phyloP scores from a whole-genome alignment of 2,888 invertebrate genomes.

The Acleris sparsana region DNA sequence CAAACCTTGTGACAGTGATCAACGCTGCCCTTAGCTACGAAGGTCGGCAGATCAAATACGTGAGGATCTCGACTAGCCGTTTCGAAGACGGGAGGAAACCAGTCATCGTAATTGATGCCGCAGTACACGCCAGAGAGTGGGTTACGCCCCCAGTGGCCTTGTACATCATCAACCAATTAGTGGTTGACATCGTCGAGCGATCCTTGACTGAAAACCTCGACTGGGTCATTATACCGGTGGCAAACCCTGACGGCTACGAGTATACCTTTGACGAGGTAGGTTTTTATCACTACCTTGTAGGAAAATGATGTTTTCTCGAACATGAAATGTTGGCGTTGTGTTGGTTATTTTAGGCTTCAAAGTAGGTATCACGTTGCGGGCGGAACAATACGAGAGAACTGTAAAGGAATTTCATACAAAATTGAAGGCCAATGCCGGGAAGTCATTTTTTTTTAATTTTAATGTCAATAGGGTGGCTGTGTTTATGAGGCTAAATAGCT shows the following conservation, averaged over 20 bases:
- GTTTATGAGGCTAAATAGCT: no score
- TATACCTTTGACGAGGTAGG: slow-evolving; percentile 81
- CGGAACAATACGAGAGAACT: no score
- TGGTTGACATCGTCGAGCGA: slow-evolving; percentile 78
- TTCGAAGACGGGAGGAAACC: slow-evolving; percentile 77
- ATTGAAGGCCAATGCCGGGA: no score
- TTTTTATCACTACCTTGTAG: slow-evolving; percentile 5
- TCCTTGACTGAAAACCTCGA: slow-evolving; percentile 83
- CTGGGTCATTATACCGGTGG: slow-evolving; percentile 86
- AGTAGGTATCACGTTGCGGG: no score
- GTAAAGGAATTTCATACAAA: no score
- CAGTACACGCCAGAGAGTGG: slow-evolving; percentile 89
- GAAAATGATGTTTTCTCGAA: no score
- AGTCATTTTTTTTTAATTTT: no score
- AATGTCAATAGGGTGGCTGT: no score
- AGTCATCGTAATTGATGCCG: slow-evolving; percentile 84
- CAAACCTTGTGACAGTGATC: slow-evolving; percentile 77
- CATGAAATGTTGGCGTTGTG: no score
- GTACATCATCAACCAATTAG: slow-evolving; percentile 86
- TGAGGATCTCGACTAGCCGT: slow-evolving; percentile 83
- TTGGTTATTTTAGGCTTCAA: no score
- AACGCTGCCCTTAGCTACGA: slow-evolving; percentile 84
- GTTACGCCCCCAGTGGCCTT: slow-evolving; percentile 87
- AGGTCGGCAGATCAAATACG: slow-evolving; percentile 83
- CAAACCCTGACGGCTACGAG: slow-evolving; percentile 91